phyloP scores from a whole-genome alignment of 2,888 invertebrate species.

The Euphydryas editha region DNA sequence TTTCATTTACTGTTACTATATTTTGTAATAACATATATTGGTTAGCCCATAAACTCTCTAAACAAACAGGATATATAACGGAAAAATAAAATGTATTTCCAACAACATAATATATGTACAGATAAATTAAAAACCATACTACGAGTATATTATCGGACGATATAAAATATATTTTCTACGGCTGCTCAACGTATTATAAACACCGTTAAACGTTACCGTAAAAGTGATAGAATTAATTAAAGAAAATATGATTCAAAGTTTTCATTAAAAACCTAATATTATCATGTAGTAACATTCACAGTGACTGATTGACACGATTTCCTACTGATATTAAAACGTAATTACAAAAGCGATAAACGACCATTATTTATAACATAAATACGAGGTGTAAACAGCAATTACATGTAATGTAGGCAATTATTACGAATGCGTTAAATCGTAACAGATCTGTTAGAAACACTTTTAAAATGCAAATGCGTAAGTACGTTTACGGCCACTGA shows the following conservation, averaged over 20 bases:
- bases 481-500: no score
- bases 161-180: no score
- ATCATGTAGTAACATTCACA: background rate
- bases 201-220: no score
- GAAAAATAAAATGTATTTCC: no score
- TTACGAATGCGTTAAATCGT: slow-evolving; percentile 22
- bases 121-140: no score
- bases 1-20: no score
- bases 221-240: background rate
- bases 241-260: background rate
- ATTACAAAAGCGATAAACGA: slow-evolving; percentile 16
- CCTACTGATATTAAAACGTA: slow-evolving; percentile 7
- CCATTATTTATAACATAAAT: slow-evolving; percentile 22
- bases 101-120: no score
- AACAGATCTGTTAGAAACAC: slow-evolving; percentile 8
- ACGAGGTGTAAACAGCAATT: slow-evolving; percentile 28
- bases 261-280: background rate
- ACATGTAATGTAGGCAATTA: slow-evolving; percentile 29
- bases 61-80: no score
- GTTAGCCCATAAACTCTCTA: no score
- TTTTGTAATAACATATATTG: no score
- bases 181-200: no score
- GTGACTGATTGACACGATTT: background rate
- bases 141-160: no score
- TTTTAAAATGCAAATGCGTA: slow-evolving; percentile 12